These are phyloP conservation scores for Apis cerana DNA, from an alignment of 1,140 invertebrate genomes.

Conservation along the genomic window DNA sequence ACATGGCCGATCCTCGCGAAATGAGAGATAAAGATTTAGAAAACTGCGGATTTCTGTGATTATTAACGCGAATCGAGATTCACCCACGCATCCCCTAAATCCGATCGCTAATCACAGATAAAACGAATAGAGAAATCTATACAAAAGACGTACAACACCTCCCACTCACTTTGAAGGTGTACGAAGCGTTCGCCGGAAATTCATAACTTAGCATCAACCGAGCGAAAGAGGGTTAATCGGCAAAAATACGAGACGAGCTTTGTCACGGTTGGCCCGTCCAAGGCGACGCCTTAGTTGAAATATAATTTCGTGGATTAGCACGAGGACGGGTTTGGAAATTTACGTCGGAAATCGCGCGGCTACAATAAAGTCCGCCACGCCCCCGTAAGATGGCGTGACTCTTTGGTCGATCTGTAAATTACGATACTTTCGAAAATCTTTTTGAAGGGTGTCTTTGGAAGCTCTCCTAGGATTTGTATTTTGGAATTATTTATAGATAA, in stretches of 20 bases:
- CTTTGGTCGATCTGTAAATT: constrained; percentile 28
- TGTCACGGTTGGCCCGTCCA: constrained; percentile 36
- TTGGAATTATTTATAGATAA: no score
- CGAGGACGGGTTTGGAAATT: constrained; percentile 51
- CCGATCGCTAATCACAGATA: constrained; percentile 26
- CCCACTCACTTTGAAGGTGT: constrained; percentile 26
- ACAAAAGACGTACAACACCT: constrained; percentile 19
- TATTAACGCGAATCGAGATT: neutral
- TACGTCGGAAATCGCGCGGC: constrained; percentile 50
- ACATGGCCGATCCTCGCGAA: neutral
- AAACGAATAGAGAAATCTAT: constrained; percentile 51
- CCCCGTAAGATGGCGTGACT: constrained; percentile 11
- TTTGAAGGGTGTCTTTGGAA: neutral
- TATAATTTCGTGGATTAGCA: constrained; percentile 74
- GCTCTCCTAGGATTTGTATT: no score
- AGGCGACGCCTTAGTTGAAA: constrained; percentile 56
- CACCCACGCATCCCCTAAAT: constrained; percentile 18
- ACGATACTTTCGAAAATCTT: neutral
- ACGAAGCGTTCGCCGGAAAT: constrained; percentile 61
- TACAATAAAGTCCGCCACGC: constrained; percentile 37
- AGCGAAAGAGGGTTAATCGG: constrained; percentile 72
- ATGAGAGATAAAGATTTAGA: neutral
- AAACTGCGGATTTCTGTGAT: neutral
- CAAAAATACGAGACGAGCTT: constrained; percentile 72
- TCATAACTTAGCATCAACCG: constrained; percentile 74